Conservation (phyloP, 1,140 invertebrate genomes). For the Drosophila saltans region DNA sequence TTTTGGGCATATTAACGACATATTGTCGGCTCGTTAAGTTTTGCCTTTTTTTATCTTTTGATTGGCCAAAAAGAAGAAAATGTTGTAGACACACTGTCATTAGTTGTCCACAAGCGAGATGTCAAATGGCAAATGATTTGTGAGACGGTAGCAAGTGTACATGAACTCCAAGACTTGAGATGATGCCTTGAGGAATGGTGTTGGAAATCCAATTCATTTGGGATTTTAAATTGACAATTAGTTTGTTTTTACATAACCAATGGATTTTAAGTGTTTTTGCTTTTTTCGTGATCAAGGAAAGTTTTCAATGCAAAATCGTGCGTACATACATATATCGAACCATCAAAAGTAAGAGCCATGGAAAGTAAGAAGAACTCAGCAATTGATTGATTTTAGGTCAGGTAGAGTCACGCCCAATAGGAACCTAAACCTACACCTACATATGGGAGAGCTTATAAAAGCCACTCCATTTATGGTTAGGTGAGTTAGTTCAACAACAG, state of each 20-base stretch:
- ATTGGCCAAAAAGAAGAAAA: constrained; percentile 62
- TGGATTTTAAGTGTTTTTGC: constrained; percentile 24
- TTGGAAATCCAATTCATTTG: constrained; percentile 30
- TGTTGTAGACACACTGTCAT: constrained; percentile 66
- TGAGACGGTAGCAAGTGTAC: constrained; percentile 29
- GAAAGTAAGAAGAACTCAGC: constrained; percentile 20
- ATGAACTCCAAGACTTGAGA: constrained; percentile 31
- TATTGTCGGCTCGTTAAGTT: constrained; percentile 67
- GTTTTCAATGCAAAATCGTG: constrained; percentile 65
- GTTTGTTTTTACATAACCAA: constrained; percentile 71
- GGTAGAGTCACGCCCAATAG: constrained; percentile 45
- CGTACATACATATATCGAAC: not conserved
- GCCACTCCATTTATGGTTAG: constrained; percentile 15
- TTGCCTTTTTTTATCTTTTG: constrained; percentile 54
- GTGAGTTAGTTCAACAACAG: constrained; percentile 47
- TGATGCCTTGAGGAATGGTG: constrained; percentile 27
- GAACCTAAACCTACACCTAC: no score
- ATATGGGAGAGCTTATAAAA: constrained; percentile 59
- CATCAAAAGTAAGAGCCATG: constrained; percentile 20
- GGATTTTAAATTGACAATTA: constrained; percentile 44
- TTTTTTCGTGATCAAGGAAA: constrained; percentile 66
- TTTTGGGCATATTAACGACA: constrained; percentile 65
- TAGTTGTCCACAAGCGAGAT: constrained; percentile 70
- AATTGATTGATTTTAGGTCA: constrained; percentile 46
- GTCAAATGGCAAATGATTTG: constrained; percentile 76